A percentile compares a stretch with the other conserved stretches of the same genome.
phyloP scores from a whole-genome alignment of 2,797 vertebrate species.

The Argentina silus region DNA sequence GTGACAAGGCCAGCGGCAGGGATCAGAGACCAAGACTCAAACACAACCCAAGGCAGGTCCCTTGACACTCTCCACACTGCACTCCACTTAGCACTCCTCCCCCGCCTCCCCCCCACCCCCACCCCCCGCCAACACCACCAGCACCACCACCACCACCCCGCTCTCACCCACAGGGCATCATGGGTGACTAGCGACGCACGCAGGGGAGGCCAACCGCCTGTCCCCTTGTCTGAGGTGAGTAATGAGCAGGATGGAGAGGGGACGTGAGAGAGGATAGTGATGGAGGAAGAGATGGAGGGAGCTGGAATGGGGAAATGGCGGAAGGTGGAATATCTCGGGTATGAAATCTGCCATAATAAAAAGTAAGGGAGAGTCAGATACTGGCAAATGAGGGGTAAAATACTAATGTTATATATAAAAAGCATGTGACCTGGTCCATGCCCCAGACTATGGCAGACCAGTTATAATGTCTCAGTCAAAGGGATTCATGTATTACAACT shows the following conservation, averaged over 20 bases:
- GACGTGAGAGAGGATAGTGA: neutral
- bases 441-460: too few species aligned
- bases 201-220: conserved; percentile 32
- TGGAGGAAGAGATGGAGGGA: too few species aligned
- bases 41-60: conserved; percentile 37
- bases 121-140: conserved; percentile 21
- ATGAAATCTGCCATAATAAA: neutral
- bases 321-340: neutral
- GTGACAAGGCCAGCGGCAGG: conserved; percentile 39
- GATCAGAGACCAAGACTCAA: conserved; percentile 27
- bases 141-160: conserved; percentile 2
- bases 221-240: conserved; percentile 48
- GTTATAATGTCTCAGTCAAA: too few species aligned
- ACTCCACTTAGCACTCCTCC: conserved; percentile 29
- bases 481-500: too few species aligned
- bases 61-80: conserved; percentile 27
- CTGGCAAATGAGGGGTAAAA: neutral
- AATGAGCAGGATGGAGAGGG: conserved; percentile 40
- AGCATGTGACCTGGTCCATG: too few species aligned
- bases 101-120: conserved; percentile 22
- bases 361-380: neutral
- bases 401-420: too few species aligned
- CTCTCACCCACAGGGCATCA: conserved; percentile 36
- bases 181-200: conserved; percentile 44
- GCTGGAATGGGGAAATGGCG: neutral